A percentile compares a stretch with the other conserved stretches of the same genome.
Conservation (phyloP, 2,113 vertebrate genomes). For the Eudyptes chrysolophus region DNA sequence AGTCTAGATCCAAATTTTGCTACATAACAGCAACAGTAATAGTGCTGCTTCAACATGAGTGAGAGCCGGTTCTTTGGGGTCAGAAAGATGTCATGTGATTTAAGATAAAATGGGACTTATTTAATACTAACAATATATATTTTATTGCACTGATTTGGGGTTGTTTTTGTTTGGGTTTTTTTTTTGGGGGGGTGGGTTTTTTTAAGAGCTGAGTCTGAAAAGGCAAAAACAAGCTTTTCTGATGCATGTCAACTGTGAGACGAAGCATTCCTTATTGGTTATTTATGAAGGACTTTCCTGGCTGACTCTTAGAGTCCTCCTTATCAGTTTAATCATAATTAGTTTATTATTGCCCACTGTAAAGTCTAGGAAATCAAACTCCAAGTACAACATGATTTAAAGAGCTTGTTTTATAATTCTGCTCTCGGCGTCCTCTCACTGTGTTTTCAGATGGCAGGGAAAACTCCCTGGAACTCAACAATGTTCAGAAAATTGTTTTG, state of each 20-base stretch:
- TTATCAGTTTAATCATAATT: conserved; percentile 64
- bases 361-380: conserved; percentile 60
- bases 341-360: conserved; percentile 63
- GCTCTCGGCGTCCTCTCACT: not conserved
- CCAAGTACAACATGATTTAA: conserved; percentile 50
- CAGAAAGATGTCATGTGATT: not conserved
- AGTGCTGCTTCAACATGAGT: not conserved
- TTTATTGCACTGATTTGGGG: not conserved
- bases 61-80: not conserved
- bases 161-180: not conserved
- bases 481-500: conserved; percentile 69
- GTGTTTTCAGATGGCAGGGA: conserved; percentile 38
- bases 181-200: not conserved
- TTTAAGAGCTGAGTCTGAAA: not conserved
- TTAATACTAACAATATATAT: not conserved
- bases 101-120: not conserved
- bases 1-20: not conserved
- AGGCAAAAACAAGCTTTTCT: not conserved
- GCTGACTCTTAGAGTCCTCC: conserved; percentile 26
- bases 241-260: conserved; percentile 22
- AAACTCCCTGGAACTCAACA: conserved; percentile 47
- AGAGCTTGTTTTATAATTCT: conserved; percentile 32
- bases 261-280: conserved; percentile 38
- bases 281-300: conserved; percentile 48
- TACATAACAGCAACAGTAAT: not conserved